Percentiles rank a stretch among this genome's conserved stretches.
phyloP scores from a whole-genome alignment of 1,140 invertebrate genomes.

The Nasonia giraulti region DNA sequence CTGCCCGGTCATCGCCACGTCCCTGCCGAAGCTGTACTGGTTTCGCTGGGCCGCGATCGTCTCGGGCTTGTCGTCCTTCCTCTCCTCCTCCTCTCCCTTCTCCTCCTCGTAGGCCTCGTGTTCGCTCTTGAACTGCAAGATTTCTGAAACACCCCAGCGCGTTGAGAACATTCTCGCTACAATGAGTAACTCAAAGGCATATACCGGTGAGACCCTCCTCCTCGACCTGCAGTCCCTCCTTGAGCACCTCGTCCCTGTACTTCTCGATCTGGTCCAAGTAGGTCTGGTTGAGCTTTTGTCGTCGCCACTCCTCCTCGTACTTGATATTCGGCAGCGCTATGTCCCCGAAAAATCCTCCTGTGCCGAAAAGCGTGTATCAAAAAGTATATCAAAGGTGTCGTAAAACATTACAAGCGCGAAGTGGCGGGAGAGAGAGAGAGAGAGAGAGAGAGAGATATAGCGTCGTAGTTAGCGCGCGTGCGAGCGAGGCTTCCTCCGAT shows the following conservation, averaged over 20 bases:
- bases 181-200: too few relatives aligned
- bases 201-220: slow-evolving; percentile 84
- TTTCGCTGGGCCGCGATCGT: too few relatives aligned
- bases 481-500: slow-evolving; percentile 39
- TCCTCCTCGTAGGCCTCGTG: slow-evolving; percentile 52
- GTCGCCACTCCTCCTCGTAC: slow-evolving; percentile 75
- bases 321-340: slow-evolving; percentile 84
- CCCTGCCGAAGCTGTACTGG: too few relatives aligned
- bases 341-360: slow-evolving; percentile 87
- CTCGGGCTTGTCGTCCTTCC: slow-evolving; percentile 57
- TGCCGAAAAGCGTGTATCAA: too few relatives aligned
- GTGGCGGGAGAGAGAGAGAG: too few relatives aligned
- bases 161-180: background rate
- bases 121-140: slow-evolving; percentile 66
- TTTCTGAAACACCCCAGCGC: slow-evolving; percentile 57
- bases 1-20: too few relatives aligned
- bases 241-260: slow-evolving; percentile 84
- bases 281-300: slow-evolving; percentile 78
- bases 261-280: slow-evolving; percentile 84
- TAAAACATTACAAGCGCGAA: too few relatives aligned
- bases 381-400: too few relatives aligned
- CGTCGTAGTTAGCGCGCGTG: background rate
- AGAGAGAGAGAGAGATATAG: too few relatives aligned
- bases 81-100: slow-evolving; percentile 39
- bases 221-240: slow-evolving; percentile 87